phyloP scores from a whole-genome alignment of 2,797 vertebrate genomes.

The Sarcoramphus papa region DNA sequence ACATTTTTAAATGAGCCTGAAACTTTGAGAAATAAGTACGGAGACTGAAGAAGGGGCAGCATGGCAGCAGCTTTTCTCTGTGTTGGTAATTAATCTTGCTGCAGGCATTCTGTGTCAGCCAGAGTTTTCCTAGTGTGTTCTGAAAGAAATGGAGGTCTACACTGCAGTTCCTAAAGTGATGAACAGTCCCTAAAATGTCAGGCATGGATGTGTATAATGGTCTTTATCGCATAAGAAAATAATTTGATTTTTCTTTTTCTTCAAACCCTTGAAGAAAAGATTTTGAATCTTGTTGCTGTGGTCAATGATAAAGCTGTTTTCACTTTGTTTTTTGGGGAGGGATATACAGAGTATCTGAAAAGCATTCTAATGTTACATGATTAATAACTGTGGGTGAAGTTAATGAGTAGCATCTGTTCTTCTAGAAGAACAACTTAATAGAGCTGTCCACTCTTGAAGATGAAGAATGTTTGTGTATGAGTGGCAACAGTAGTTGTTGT shows the following conservation, averaged over 20 bases:
- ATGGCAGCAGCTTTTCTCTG: not conserved
- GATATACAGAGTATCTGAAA: not conserved
- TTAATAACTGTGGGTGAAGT: not conserved
- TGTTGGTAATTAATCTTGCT: not conserved
- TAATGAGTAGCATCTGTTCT: constrained; percentile 2
- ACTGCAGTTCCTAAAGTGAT: not conserved
- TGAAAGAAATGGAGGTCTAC: not conserved
- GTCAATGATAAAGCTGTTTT: not conserved
- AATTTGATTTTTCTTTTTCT: not conserved
- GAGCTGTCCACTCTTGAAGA: not conserved
- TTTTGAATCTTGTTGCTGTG: not conserved
- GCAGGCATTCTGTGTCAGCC: not conserved
- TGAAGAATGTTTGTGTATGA: not conserved
- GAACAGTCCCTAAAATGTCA: not conserved
- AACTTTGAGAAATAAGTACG: not conserved
- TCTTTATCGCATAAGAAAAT: not conserved
- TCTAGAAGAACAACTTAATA: not conserved
- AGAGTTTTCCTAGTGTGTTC: not conserved
- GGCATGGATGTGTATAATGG: not conserved
- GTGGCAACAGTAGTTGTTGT: not conserved
- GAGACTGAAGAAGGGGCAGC: not conserved
- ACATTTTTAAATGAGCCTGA: not conserved
- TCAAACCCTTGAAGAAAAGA: not conserved
- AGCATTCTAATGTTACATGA: not conserved
- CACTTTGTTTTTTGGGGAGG: not conserved